These are phyloP conservation scores for Lytechinus pictus DNA, from an alignment of 35 echinoderm and acorn worm species.

Conservation along the genomic window DNA sequence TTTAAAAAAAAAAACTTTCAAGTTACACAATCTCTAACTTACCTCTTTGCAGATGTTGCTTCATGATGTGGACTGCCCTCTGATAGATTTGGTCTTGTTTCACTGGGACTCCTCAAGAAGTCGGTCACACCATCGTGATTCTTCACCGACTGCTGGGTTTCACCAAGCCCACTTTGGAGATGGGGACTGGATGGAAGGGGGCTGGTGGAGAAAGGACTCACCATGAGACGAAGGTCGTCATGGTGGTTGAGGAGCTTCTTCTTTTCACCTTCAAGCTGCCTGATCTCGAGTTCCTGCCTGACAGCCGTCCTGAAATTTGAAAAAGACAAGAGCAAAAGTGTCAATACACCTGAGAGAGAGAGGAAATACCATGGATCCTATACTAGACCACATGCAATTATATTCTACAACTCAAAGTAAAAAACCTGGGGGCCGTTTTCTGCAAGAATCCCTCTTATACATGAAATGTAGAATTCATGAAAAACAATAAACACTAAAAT, in stretches of 20 bases:
- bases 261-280: conserved; percentile 39
- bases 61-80: neutral
- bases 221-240: neutral
- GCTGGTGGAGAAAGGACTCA: neutral
- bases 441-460: no score
- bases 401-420: no score
- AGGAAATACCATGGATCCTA: no score
- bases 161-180: neutral
- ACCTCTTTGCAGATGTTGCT: neutral
- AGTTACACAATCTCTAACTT: neutral
- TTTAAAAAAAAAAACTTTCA: no score
- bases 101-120: neutral
- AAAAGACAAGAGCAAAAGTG: neutral
- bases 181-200: neutral
- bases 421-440: no score
- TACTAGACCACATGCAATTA: no score
- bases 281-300: conserved; percentile 32
- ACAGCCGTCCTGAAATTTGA: conserved; percentile 27
- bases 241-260: neutral
- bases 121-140: neutral
- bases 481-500: no score
- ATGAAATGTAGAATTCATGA: no score
- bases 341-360: no score
- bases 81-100: neutral
- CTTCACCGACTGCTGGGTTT: neutral